Evolutionary conservation across 2,888 invertebrate species (phyloP), one percentile per base, ranked within the genome.

Genomic region (Apotomis turbidana): DNA sequence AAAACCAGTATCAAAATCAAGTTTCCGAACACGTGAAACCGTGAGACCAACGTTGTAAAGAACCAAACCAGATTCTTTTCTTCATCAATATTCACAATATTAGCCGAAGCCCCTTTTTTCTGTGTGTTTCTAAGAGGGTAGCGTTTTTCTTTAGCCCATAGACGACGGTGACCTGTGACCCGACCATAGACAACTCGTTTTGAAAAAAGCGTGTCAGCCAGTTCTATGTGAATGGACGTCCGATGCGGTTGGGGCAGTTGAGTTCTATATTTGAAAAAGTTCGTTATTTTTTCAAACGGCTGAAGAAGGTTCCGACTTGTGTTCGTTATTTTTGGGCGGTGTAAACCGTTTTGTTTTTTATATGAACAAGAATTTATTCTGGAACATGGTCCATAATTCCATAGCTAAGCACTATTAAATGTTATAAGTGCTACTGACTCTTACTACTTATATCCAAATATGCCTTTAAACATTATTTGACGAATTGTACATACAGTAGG

Each of bases 31-130:
- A 89, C 89, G 88, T 90, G 89, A 80, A 79, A 88, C 90, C 91
- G 92, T 92, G 93, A 85, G 93, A 93, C 91, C 90, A 64, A 54
- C 55, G 90, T 87, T 82, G 86, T 77, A 78, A 79, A 77, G 83
- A 86, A 89, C 85, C 80, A 88, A 93, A 93, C 93, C 90, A 88
- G 93, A 92, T 92, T 90, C 79, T 85, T 87, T 93, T 92, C 92
- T 92, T 91, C 91, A 93, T 93, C 93, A 93, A 93, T 93, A 93
- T 93, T 93, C 93, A 93, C 93, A 90, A 93, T 93, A 93, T 91
- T 87, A 88, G 86, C 85, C 83, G 91, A 89, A 90, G 90, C 90
- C 91, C 92, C 91, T 89, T 90, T 91, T 92, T 91, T 89, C 78
- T 78, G 78, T 81, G 81, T 84, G 87, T 89, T 90, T 88, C 85